A percentile compares a stretch with the other conserved stretches of the same genome.
Conservation (phyloP, 2,113 vertebrate genomes). For the Penelope pileata region DNA sequence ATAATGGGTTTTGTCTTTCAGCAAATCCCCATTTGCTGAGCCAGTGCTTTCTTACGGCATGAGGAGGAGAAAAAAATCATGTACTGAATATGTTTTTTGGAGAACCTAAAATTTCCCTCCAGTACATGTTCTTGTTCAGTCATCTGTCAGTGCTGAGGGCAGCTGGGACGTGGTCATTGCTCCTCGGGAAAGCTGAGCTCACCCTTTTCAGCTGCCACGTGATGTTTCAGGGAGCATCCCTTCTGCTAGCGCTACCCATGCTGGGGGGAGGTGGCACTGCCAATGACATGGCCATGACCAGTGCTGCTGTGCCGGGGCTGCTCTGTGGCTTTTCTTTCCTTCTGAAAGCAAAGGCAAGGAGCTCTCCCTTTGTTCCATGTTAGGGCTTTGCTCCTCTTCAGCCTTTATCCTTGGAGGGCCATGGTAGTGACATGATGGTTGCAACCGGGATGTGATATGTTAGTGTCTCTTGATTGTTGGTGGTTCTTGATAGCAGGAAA, state of each 20-base stretch:
- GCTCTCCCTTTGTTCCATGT: background rate
- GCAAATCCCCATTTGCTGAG: background rate
- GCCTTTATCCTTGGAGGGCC: background rate
- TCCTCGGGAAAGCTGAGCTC: background rate
- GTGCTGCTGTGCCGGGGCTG: background rate
- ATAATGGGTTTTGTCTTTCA: background rate
- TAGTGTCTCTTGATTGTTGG: background rate
- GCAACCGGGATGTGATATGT: background rate
- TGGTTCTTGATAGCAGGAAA: background rate
- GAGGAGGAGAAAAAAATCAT: background rate
- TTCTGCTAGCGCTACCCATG: rapidly evolving
- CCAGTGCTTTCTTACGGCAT: background rate
- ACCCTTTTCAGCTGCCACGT: background rate
- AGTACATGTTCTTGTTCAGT: background rate
- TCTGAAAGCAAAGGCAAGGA: background rate
- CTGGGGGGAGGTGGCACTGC: background rate
- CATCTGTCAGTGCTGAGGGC: background rate
- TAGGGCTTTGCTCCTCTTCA: background rate
- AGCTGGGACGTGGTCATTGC: background rate
- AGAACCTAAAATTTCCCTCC: background rate
- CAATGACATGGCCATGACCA: rapidly evolving
- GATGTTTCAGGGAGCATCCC: background rate
- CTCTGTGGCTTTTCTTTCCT: background rate
- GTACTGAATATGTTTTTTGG: background rate
- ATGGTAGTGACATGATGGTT: background rate